Evolutionary conservation across 2,888 invertebrate species (phyloP), one percentile per base, ranked within the genome.

Genomic region (Callinectes sapidus): DNA sequence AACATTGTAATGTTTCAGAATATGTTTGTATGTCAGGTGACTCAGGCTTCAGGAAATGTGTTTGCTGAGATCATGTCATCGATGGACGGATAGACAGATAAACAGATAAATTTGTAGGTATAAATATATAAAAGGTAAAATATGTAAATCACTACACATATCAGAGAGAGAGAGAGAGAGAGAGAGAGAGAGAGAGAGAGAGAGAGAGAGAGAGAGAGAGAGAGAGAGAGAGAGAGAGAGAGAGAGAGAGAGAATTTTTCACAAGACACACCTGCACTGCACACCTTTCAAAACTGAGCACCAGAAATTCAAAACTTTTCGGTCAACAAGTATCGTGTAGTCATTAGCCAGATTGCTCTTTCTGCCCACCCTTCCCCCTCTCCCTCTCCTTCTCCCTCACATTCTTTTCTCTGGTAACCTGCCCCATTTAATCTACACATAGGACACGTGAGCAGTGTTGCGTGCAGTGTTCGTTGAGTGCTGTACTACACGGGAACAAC

Each of bases 191-290:
- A 28, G 16, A 32, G 85, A 16, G 28, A 28, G 85, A 32, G 28
- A 35, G 85, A 85, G 28, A 35, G n/a, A 85, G 18, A 32, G 85
- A 32, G 32, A 35, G 85, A 85, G 28, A 32, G 32, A 85, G 28
- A 35, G 85, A 85, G n/a, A 85, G 85, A 85, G n/a, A 35, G 85
- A 85, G 10, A 32, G 85, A 32, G 32, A 35, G 85, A 85, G 28
- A 32, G 32, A 85, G 28, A 35, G 85, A 85, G n/a, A 85, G 85
- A 85, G n/a, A 35, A 85, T 8, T 48, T 48, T 48, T 48, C 48
- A 48, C 48, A 71, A 28, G 14, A 5, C 85, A 85, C 85, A 32
- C 32, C 28, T 85, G 10, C 85, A 28, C 85, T 85, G 32, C 18
- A 35, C 71, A 71, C 28, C 48, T 48, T 48, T 48, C 48, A 48